Percentiles rank a stretch among this genome's conserved stretches.
phyloP scores from a whole-genome alignment of 2,797 vertebrate species.

The Craterocephalus amniculus region DNA sequence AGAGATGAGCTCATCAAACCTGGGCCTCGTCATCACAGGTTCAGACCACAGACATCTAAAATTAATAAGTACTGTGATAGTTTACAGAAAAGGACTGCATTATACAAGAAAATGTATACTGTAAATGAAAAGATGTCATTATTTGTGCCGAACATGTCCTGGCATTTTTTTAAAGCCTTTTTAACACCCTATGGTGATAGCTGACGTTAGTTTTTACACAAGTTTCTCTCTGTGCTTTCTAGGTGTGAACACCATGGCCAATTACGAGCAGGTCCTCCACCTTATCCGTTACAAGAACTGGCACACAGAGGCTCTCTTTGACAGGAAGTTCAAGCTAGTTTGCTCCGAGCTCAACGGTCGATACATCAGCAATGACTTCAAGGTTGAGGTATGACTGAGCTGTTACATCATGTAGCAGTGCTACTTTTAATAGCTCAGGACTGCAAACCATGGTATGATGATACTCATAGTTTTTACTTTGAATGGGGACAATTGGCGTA shows the following conservation, averaged over 20 bases:
- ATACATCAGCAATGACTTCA: constrained; percentile 97
- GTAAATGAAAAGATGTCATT: background rate
- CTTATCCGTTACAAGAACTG: constrained; percentile 95
- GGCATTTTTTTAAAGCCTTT: background rate
- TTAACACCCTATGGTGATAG: background rate
- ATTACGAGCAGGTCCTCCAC: constrained; percentile 93
- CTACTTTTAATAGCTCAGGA: background rate
- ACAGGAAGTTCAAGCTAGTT: constrained; percentile 94
- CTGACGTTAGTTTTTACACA: constrained; percentile 11
- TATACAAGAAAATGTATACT: background rate
- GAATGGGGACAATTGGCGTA: background rate
- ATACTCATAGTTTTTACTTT: background rate
- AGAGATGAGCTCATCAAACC: constrained; percentile 90
- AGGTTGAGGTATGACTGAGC: constrained; percentile 89
- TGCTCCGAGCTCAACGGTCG: constrained; percentile 98
- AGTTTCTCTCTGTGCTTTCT: constrained; percentile 11
- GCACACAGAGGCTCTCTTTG: constrained; percentile 91
- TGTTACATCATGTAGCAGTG: background rate
- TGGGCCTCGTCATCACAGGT: constrained; percentile 93
- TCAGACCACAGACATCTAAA: constrained; percentile 5
- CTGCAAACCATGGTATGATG: background rate
- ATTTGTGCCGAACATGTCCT: background rate
- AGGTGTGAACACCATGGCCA: constrained; percentile 97
- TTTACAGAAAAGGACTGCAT: background rate
- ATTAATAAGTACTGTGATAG: background rate